Conservation (phyloP, 2,888 invertebrate species). For the Electrophaes corylata region DNA sequence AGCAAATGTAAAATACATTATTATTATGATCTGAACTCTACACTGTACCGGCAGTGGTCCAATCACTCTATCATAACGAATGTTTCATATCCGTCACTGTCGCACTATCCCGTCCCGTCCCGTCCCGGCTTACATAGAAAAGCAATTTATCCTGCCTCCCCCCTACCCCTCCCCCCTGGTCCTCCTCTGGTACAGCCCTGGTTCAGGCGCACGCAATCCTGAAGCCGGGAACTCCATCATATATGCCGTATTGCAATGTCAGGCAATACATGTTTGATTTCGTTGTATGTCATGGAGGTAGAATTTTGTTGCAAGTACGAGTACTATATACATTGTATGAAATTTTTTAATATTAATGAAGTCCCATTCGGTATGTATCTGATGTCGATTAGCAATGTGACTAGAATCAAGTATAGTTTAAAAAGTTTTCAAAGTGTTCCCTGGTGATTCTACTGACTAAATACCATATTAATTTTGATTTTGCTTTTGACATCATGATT, state of each 20-base stretch:
- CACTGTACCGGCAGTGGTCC: background rate
- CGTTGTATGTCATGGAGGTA: background rate
- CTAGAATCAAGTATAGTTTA: too few species aligned
- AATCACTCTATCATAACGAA: constrained; percentile 21
- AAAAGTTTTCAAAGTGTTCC: too few species aligned
- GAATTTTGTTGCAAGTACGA: background rate
- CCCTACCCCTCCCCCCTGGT: background rate
- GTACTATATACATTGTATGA: too few species aligned
- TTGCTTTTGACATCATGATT: too few species aligned
- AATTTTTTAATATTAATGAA: too few species aligned
- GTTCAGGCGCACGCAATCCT: constrained; percentile 9
- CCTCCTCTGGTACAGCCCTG: background rate
- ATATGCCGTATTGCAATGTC: constrained; percentile 29
- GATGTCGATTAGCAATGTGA: too few species aligned
- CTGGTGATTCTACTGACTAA: too few species aligned
- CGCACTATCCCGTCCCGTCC: too few species aligned
- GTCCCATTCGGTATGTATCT: too few species aligned
- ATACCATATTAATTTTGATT: too few species aligned
- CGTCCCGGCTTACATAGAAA: constrained; percentile 43
- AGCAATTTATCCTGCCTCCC: constrained; percentile 36
- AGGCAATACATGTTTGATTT: constrained; percentile 12
- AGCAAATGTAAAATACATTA: background rate
- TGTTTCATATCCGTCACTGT: constrained; percentile 27
- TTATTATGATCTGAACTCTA: background rate
- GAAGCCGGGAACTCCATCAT: constrained; percentile 29